Percentiles rank a stretch among this genome's conserved stretches.
phyloP scores from a whole-genome alignment of 2,113 vertebrate genomes.

The Asarcornis scutulata region DNA sequence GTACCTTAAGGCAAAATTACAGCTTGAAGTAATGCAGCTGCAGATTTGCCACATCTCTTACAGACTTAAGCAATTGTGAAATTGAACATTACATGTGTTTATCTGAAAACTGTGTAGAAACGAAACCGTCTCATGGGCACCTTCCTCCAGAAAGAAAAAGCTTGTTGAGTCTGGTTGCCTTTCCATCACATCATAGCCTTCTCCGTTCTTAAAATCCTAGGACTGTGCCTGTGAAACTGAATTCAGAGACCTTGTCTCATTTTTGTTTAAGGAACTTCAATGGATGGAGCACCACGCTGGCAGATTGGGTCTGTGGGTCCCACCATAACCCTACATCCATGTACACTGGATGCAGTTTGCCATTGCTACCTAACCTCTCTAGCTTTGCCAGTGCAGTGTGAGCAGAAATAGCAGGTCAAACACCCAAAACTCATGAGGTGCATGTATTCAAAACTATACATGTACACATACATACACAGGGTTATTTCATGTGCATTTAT shows the following conservation, averaged over 20 bases:
- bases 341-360: not conserved
- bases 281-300: not conserved
- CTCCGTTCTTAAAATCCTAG: not conserved
- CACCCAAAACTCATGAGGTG: not conserved
- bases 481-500: not conserved
- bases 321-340: not conserved
- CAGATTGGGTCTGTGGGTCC: not conserved
- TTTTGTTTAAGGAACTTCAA: not conserved
- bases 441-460: not conserved
- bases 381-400: not conserved
- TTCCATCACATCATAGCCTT: not conserved
- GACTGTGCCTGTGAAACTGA: not conserved
- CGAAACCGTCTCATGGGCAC: not conserved
- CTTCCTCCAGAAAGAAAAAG: not conserved
- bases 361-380: rapidly evolving
- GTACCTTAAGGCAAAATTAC: not conserved
- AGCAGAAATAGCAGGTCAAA: not conserved
- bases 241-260: not conserved
- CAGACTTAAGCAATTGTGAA: not conserved
- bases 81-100: not conserved
- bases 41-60: not conserved
- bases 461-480: rapidly evolving
- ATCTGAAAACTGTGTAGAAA: not conserved
- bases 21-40: not conserved
- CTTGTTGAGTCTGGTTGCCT: not conserved